Conservation (phyloP, 2,797 vertebrate genomes). For the Liparis tanakae region DNA sequence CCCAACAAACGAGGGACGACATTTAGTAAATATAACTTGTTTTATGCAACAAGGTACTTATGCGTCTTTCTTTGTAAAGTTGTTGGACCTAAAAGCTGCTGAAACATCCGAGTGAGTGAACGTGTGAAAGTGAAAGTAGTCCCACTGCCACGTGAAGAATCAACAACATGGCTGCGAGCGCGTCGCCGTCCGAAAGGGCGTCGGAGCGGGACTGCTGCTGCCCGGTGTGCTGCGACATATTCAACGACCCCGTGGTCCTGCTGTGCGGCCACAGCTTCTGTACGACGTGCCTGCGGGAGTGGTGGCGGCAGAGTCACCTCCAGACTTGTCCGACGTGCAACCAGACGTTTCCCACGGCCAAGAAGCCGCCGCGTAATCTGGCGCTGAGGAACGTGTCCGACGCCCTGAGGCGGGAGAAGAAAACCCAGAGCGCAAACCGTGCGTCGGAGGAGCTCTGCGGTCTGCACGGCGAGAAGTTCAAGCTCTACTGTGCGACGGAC, state of each 20-base stretch:
- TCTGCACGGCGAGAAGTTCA: conserved; percentile 33
- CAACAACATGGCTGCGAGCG: conserved; percentile 6
- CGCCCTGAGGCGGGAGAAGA: conserved; percentile 9
- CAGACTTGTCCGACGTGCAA: conserved; percentile 38
- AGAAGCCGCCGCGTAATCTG: conserved; percentile 36
- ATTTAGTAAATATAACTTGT: background rate
- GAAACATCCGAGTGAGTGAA: accelerated
- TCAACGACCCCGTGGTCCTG: conserved; percentile 35
- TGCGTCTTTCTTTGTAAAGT: accelerated
- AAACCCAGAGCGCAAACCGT: background rate
- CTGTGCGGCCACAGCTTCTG: conserved; percentile 69
- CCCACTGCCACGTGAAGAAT: background rate
- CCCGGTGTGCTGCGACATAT: conserved; percentile 56
- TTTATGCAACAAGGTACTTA: accelerated
- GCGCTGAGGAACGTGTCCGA: conserved; percentile 46
- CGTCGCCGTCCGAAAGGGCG: background rate
- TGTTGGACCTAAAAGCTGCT: accelerated
- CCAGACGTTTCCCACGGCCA: conserved; percentile 12
- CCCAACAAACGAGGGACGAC: background rate
- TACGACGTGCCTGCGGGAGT: conserved; percentile 43
- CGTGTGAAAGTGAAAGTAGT: conserved; percentile 39
- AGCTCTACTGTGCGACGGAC: conserved; percentile 51
- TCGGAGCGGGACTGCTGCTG: conserved; percentile 3
- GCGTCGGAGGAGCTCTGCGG: conserved; percentile 23
- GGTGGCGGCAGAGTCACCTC: conserved; percentile 37